These are phyloP conservation scores for Trichonephila clavata DNA, from an alignment of 1,140 invertebrate genomes.

Conservation along the genomic window DNA sequence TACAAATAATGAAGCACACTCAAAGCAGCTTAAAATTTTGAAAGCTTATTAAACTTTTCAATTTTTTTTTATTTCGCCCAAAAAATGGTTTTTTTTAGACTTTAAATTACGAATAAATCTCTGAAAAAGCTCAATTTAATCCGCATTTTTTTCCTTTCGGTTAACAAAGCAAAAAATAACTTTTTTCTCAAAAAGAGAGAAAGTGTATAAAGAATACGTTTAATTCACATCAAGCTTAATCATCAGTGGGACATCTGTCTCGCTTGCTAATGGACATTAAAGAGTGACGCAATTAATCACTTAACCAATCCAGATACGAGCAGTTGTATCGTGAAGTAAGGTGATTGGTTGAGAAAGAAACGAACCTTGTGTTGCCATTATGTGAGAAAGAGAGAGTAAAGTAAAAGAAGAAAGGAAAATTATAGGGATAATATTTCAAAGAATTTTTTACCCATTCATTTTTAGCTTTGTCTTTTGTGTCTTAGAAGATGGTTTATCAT, in stretches of 20 bases:
- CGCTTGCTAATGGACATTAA: constrained; percentile 68
- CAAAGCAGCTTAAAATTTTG: neutral
- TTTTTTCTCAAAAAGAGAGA: neutral
- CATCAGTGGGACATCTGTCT: constrained; percentile 44
- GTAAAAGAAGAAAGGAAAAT: constrained; percentile 31
- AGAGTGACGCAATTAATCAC: constrained; percentile 74
- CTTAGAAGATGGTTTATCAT: constrained; percentile 25
- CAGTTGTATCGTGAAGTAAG: constrained; percentile 13
- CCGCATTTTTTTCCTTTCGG: neutral
- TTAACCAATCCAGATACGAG: constrained; percentile 71
- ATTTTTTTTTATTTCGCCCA: neutral
- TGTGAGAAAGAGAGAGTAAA: neutral
- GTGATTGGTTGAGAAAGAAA: constrained; percentile 54
- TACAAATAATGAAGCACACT: neutral
- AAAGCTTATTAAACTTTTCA: neutral
- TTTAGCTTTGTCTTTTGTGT: constrained; percentile 19
- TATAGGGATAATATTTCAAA: constrained; percentile 32
- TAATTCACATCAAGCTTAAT: constrained; percentile 48
- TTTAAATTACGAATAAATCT: neutral
- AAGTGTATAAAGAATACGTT: constrained; percentile 35
- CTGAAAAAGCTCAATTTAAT: neutral
- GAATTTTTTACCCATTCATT: neutral
- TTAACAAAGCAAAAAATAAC: neutral
- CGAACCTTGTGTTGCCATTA: constrained; percentile 49
- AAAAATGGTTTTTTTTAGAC: neutral